These are phyloP conservation scores for Leptogaster cylindrica DNA, from an alignment of 2,888 invertebrate species.

Conservation along the genomic window DNA sequence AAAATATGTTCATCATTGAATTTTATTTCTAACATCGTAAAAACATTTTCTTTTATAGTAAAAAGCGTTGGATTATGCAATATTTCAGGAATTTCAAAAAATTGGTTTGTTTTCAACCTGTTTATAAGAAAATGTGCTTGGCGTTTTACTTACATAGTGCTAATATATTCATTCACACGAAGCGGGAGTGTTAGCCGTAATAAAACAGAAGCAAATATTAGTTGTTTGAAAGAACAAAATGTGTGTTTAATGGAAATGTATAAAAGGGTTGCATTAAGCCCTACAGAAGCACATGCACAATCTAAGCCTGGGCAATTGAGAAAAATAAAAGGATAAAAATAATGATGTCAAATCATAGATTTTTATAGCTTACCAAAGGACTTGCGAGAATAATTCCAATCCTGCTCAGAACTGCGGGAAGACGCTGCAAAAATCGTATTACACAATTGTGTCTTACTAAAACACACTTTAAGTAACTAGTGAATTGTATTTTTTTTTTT, in stretches of 20 bases:
- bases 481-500: no score
- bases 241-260: slow-evolving; percentile 7
- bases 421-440: slow-evolving; percentile 77
- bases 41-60: no score
- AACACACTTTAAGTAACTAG: no score
- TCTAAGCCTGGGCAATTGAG: no score
- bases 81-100: slow-evolving; percentile 25
- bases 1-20: no score
- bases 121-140: no score
- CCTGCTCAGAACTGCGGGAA: slow-evolving; percentile 94
- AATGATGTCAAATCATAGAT: no score
- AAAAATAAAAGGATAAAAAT: no score
- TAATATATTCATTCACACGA: slow-evolving; percentile 26
- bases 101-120: no score
- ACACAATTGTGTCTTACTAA: slow-evolving; percentile 62
- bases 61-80: no score
- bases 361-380: slow-evolving; percentile 85
- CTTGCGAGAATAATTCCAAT: slow-evolving; percentile 96
- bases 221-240: slow-evolving; percentile 4
- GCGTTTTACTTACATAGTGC: slow-evolving; percentile 27
- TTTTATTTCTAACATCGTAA: no score
- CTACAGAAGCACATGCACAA: no score
- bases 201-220: slow-evolving; percentile 30
- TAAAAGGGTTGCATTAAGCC: background rate
- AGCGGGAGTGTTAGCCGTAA: slow-evolving; percentile 7